Evolutionary conservation across 2,797 vertebrate genomes (phyloP).

Genomic region (Nothura maculosa): DNA sequence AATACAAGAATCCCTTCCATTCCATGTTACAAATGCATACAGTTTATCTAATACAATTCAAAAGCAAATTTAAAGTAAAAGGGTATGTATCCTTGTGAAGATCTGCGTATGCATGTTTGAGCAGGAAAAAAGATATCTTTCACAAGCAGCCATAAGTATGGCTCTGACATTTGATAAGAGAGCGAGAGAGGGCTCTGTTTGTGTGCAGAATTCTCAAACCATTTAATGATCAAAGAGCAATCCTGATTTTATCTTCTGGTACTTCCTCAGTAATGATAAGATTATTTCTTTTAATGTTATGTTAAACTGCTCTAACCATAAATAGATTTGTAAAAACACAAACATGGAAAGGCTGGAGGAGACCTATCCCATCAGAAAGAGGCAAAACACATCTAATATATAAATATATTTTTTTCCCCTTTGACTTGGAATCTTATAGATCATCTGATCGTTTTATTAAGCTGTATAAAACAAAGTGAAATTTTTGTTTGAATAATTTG

Average conservation of each 20-base stretch:
- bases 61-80: constrained; percentile 13
- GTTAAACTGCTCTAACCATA: background rate
- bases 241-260: constrained; percentile 62
- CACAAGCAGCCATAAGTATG: background rate
- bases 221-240: constrained; percentile 63
- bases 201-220: constrained; percentile 45
- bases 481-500: background rate
- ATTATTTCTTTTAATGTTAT: constrained; percentile 57
- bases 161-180: constrained; percentile 53
- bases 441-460: background rate
- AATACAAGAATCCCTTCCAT: background rate
- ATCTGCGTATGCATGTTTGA: background rate
- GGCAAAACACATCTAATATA: background rate
- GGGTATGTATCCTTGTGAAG: background rate
- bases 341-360: background rate
- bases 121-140: constrained; percentile 32
- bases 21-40: background rate
- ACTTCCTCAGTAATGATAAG: constrained; percentile 61
- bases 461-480: background rate
- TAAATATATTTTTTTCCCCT: background rate
- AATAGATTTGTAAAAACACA: constrained; percentile 41
- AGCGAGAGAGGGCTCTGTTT: constrained; percentile 12
- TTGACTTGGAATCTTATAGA: background rate
- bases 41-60: background rate
- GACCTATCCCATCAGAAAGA: background rate